phyloP scores from a whole-genome alignment of 2,888 invertebrate genomes.

The Diaprepes abbreviatus region DNA sequence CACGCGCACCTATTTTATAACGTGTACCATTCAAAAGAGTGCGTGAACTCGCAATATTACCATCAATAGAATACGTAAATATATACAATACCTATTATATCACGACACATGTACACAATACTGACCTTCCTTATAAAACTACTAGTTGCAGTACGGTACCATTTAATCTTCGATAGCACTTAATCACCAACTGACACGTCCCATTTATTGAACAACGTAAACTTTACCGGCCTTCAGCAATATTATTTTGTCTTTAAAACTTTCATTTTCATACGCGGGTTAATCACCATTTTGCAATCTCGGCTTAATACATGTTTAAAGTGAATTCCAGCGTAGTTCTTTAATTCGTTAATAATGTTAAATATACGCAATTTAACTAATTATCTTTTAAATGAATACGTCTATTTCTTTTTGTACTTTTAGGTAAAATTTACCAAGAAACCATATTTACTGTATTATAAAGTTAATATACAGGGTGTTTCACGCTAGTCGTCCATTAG shows the following conservation, averaged over 20 bases:
- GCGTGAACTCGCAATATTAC: no score
- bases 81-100: no score
- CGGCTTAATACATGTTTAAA: neutral
- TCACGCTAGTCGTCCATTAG: no score
- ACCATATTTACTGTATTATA: no score
- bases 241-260: slow-evolving; percentile 22
- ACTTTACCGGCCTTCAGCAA: slow-evolving; percentile 17
- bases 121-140: neutral
- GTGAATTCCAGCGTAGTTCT: slow-evolving; percentile 11
- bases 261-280: slow-evolving; percentile 29
- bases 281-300: slow-evolving; percentile 16
- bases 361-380: neutral
- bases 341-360: slow-evolving; percentile 22
- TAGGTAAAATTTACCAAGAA: no score
- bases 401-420: no score
- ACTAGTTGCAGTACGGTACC: neutral
- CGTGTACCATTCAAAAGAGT: no score
- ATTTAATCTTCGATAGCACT: neutral
- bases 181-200: neutral
- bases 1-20: no score
- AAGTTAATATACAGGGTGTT: no score
- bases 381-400: no score
- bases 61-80: no score
- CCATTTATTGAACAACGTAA: slow-evolving; percentile 10
- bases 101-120: no score